Evolutionary conservation across 2,113 vertebrate species (phyloP).

Genomic region (Pica pica): DNA sequence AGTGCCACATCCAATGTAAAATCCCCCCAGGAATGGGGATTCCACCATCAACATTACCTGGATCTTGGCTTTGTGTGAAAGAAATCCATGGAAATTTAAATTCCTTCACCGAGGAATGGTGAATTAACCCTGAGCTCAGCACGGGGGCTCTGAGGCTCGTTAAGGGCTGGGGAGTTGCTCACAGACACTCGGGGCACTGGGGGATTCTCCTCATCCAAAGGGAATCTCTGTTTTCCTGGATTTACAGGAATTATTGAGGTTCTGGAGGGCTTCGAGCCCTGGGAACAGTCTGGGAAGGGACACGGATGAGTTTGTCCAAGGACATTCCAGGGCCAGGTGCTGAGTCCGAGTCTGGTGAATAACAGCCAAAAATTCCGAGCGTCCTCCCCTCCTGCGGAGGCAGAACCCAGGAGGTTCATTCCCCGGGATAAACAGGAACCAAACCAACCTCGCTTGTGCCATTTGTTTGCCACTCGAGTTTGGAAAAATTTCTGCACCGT

Average conservation of each 20-base stretch:
- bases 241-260: fast-evolving
- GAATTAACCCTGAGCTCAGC: no score
- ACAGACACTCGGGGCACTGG: fast-evolving
- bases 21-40: background rate
- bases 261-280: no score
- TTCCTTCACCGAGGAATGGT: background rate
- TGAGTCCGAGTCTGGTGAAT: background rate
- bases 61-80: background rate
- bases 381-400: background rate
- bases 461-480: background rate
- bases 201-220: background rate
- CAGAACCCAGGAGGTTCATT: no score
- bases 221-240: background rate
- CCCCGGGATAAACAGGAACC: fast-evolving
- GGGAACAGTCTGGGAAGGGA: background rate
- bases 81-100: background rate
- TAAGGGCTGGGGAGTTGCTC: background rate
- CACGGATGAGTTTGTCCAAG: background rate
- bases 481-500: background rate
- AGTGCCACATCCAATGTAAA: background rate
- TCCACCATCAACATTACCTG: fast-evolving
- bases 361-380: background rate
- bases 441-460: background rate
- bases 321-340: background rate
- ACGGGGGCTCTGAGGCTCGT: fast-evolving